Conservation (phyloP, 2,113 vertebrate genomes). For the Carollia perspicillata region DNA sequence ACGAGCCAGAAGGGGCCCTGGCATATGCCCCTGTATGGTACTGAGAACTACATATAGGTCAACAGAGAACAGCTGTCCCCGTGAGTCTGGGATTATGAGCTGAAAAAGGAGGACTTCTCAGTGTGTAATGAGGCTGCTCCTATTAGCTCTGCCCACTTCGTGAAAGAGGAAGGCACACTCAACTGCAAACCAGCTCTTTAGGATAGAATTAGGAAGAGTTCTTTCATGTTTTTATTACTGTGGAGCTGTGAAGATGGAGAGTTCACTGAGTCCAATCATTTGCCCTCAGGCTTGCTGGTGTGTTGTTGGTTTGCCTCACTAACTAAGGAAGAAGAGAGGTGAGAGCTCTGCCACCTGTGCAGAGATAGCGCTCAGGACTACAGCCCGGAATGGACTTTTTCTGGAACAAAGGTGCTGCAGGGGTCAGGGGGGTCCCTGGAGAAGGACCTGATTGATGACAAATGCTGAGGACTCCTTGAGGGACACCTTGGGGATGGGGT, state of each 20-base stretch:
- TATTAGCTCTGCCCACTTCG: not conserved
- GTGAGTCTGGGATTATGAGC: not conserved
- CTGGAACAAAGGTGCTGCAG: too few relatives aligned
- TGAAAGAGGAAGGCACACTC: not conserved
- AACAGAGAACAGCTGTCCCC: not conserved
- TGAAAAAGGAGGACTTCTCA: not conserved
- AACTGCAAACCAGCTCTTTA: not conserved
- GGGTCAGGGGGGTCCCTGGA: not conserved
- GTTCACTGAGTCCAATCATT: not conserved
- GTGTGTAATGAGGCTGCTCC: not conserved
- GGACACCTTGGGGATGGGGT: not conserved
- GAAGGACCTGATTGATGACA: not conserved
- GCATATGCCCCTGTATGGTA: too few relatives aligned
- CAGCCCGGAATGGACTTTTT: too few relatives aligned
- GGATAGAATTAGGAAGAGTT: not conserved
- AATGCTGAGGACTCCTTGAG: not conserved
- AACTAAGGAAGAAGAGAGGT: not conserved
- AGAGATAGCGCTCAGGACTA: not conserved
- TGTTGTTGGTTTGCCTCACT: not conserved
- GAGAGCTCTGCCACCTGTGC: fast-evolving
- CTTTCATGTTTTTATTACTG: not conserved
- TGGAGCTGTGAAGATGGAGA: not conserved
- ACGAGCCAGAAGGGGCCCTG: not conserved
- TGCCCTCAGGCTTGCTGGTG: not conserved
- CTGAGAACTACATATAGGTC: not conserved